Conservation (phyloP, 2,888 invertebrate species). For the Nomada lathburiana region DNA sequence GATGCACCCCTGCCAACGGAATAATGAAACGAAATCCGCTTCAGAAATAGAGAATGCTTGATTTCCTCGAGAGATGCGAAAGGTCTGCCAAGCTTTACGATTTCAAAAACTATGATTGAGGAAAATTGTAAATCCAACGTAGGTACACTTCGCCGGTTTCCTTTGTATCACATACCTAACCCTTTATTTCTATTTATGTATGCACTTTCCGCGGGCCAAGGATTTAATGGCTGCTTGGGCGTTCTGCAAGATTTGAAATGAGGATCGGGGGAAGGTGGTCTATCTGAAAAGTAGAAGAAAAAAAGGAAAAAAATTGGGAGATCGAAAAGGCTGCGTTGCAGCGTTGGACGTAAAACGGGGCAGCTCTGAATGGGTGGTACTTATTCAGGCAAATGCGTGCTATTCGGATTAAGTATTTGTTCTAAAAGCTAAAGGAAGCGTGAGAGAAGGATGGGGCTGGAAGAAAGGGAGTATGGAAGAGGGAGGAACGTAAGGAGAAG, state of each 20-base stretch:
- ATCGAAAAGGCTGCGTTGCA: conserved; percentile 58
- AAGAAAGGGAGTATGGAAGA: conserved; percentile 39
- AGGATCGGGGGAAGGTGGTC: conserved; percentile 43
- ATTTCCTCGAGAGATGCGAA: not conserved
- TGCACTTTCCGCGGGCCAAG: not conserved
- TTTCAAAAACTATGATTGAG: not conserved
- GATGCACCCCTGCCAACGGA: not conserved
- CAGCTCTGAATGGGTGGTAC: conserved; percentile 81
- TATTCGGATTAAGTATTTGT: conserved; percentile 84
- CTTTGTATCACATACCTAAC: not conserved
- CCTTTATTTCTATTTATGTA: conserved; percentile 17
- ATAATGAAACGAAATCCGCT: not conserved
- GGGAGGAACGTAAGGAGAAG: conserved; percentile 15
- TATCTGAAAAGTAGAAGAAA: conserved; percentile 44
- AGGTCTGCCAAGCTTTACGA: not conserved
- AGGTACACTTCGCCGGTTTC: too few species aligned
- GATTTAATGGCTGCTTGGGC: conserved; percentile 28
- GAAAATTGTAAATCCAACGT: not conserved
- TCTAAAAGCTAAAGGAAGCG: conserved; percentile 80
- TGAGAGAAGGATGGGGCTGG: conserved; percentile 60
- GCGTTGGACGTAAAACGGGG: conserved; percentile 75
- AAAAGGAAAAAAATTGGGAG: conserved; percentile 49
- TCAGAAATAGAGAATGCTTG: not conserved
- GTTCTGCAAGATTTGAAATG: conserved; percentile 53
- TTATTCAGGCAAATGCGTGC: conserved; percentile 83